These are phyloP conservation scores for Capreolus pygargus DNA, from an alignment of 2,113 vertebrate genomes.

Conservation along the genomic window DNA sequence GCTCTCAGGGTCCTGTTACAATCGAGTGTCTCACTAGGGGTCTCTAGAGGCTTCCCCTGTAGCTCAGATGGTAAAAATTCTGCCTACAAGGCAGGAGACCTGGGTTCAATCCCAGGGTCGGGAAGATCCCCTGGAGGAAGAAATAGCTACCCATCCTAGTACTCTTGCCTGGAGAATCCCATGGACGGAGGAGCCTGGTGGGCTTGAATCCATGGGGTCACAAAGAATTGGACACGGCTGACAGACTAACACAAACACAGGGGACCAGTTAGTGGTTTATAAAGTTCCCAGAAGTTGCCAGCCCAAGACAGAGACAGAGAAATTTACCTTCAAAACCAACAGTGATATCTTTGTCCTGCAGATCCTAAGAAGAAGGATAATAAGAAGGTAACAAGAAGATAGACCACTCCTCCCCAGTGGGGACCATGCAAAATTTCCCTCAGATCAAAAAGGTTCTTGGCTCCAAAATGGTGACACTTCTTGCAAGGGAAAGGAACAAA, in stretches of 20 bases:
- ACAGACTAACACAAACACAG: background rate
- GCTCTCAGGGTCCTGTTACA: background rate
- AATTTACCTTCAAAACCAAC: background rate
- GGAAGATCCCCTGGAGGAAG: background rate
- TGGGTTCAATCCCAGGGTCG: background rate
- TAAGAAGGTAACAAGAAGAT: background rate
- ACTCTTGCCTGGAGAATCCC: background rate
- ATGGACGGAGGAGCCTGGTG: background rate
- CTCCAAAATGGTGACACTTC: background rate
- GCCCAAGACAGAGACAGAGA: background rate
- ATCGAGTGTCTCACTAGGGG: background rate
- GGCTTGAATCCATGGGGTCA: background rate
- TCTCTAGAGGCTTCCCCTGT: background rate
- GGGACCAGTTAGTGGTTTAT: background rate
- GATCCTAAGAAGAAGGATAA: background rate
- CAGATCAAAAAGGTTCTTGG: background rate
- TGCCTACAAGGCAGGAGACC: background rate
- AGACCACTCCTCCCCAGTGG: rapidly evolving
- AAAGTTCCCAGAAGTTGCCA: background rate
- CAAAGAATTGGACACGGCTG: background rate
- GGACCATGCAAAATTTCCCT: background rate
- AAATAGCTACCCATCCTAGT: background rate
- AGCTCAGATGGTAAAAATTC: background rate
- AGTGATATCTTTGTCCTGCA: background rate
- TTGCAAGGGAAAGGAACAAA: background rate